Conservation (phyloP, 2,888 invertebrate species). For the Chaitophorus viminalis region DNA sequence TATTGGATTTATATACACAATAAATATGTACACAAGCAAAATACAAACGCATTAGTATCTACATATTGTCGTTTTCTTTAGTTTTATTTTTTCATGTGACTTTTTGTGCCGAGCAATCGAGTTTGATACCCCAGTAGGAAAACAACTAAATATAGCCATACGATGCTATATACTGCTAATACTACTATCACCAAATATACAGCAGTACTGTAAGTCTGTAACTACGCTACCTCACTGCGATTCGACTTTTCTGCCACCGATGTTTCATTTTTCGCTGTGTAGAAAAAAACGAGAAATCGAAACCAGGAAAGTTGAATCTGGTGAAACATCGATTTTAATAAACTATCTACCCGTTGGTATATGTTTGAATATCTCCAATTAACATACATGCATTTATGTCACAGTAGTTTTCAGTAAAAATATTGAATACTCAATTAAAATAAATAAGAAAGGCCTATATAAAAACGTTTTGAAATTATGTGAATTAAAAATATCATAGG, state of each 20-base stretch:
- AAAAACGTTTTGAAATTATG: no score
- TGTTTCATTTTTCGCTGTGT: not conserved
- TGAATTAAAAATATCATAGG: no score
- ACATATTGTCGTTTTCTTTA: not conserved
- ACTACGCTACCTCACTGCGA: not conserved
- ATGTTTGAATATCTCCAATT: not conserved
- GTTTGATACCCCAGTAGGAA: conserved; percentile 32
- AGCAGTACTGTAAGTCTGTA: no score
- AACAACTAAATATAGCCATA: conserved; percentile 5
- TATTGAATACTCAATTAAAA: no score
- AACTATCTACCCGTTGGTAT: conserved; percentile 11
- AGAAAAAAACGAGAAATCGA: conserved; percentile 21
- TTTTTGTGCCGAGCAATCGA: conserved; percentile 35
- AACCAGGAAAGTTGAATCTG: conserved; percentile 36
- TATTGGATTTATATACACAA: not conserved
- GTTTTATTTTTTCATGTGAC: not conserved
- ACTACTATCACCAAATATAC: not conserved
- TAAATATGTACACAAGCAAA: not conserved
- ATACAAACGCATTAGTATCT: not conserved
- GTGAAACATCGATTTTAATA: not conserved
- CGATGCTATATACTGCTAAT: not conserved
- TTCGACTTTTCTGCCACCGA: not conserved
- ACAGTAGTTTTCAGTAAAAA: no score
- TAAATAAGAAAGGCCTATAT: no score
- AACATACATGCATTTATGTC: no score